Evolutionary conservation across 2,888 invertebrate genomes (phyloP).

Genomic region (Amaurobius ferox): DNA sequence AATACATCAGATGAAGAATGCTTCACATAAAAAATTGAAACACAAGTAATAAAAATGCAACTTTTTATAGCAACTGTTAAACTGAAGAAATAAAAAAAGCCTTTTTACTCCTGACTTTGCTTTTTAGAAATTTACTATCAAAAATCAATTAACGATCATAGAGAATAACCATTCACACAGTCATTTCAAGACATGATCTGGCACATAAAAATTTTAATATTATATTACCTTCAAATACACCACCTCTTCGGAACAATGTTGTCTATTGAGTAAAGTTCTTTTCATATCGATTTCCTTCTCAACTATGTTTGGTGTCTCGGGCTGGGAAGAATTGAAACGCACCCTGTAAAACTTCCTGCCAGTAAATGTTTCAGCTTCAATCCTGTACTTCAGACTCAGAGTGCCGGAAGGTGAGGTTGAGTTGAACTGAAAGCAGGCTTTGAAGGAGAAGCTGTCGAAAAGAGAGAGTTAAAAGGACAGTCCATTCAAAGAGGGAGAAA

Average conservation of each 20-base stretch:
- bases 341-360: conserved; percentile 80
- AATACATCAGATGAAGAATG: too few species aligned
- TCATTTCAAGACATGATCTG: too few species aligned
- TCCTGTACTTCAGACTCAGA: conserved; percentile 84
- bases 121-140: too few species aligned
- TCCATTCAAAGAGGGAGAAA: too few species aligned
- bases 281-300: conserved; percentile 75
- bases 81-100: too few species aligned
- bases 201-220: not conserved
- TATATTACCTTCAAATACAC: conserved; percentile 86
- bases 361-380: conserved; percentile 89
- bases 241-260: conserved; percentile 85
- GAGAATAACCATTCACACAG: too few species aligned
- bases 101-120: too few species aligned
- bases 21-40: too few species aligned
- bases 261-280: conserved; percentile 75
- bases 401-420: conserved; percentile 76
- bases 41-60: too few species aligned
- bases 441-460: conserved; percentile 84
- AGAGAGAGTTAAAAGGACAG: too few species aligned
- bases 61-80: too few species aligned
- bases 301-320: conserved; percentile 75
- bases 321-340: conserved; percentile 82
- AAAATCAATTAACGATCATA: too few species aligned
- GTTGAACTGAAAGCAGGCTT: conserved; percentile 86